Conservation (phyloP, 2,888 invertebrate genomes). For the Amblyteles armatorius region DNA sequence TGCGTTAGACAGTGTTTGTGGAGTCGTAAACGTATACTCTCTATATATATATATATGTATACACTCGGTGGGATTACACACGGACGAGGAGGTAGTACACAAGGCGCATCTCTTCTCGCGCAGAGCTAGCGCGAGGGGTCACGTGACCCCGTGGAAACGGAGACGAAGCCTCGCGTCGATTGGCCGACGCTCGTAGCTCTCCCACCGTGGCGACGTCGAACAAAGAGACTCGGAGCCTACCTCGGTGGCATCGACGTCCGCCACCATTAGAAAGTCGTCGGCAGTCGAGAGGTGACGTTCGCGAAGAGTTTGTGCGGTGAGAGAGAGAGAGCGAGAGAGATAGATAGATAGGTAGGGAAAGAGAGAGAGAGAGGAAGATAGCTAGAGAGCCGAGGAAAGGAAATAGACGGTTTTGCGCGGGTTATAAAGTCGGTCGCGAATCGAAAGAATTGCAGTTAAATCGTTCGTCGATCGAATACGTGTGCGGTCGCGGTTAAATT, state of each 20-base stretch:
- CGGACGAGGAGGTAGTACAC: background rate
- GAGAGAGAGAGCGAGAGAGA: constrained; percentile 34
- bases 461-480: background rate
- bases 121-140: constrained; percentile 62
- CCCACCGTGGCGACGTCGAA: constrained; percentile 73
- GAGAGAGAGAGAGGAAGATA: constrained; percentile 20
- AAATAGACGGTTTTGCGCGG: constrained; percentile 6
- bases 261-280: constrained; percentile 81
- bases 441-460: background rate
- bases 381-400: constrained; percentile 13
- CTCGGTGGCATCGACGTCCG: constrained; percentile 72
- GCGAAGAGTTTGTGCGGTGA: constrained; percentile 61
- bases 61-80: constrained; percentile 47
- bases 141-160: constrained; percentile 70
- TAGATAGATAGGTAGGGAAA: background rate
- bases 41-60: background rate
- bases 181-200: constrained; percentile 60
- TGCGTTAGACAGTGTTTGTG: constrained; percentile 29
- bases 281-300: constrained; percentile 74
- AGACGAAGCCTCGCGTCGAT: constrained; percentile 57
- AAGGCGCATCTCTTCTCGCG: constrained; percentile 65
- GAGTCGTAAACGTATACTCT: background rate
- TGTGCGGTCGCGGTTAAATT: background rate
- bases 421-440: background rate
- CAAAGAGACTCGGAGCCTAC: constrained; percentile 79